Conservation (phyloP, 1,140 invertebrate genomes). For the Linepithema humile region DNA sequence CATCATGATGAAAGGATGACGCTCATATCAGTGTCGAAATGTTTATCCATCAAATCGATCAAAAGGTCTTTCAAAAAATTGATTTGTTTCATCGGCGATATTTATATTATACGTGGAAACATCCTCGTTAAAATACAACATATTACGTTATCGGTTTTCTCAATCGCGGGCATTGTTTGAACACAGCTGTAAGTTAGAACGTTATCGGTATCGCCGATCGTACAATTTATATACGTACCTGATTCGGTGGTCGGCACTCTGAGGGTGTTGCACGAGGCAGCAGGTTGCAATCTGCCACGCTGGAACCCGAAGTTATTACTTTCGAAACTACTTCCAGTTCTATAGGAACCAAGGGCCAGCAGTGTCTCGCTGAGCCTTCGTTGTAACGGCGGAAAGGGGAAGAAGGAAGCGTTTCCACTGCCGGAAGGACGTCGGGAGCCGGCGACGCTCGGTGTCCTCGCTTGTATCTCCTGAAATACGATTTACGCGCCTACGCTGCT, state of each 20-base stretch:
- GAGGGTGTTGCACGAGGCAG: slow-evolving; percentile 83
- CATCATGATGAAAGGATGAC: slow-evolving; percentile 47
- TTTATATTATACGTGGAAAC: neutral
- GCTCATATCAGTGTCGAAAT: slow-evolving; percentile 44
- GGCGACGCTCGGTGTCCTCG: slow-evolving; percentile 90
- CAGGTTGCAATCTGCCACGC: slow-evolving; percentile 77
- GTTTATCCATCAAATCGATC: slow-evolving; percentile 34
- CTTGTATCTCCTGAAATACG: slow-evolving; percentile 87
- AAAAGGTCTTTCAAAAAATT: neutral
- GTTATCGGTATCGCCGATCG: neutral
- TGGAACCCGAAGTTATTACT: slow-evolving; percentile 77
- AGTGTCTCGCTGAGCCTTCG: slow-evolving; percentile 88
- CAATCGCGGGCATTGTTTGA: neutral
- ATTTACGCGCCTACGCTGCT: neutral
- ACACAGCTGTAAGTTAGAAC: neutral
- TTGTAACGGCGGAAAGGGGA: slow-evolving; percentile 86
- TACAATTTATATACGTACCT: slow-evolving; percentile 70
- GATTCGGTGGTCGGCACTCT: slow-evolving; percentile 80
- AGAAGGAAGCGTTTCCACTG: slow-evolving; percentile 84
- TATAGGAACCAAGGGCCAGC: slow-evolving; percentile 80
- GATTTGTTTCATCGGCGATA: neutral
- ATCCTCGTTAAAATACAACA: neutral
- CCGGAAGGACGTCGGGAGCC: slow-evolving; percentile 90
- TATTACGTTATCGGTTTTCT: neutral
- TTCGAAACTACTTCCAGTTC: slow-evolving; percentile 71